These are phyloP conservation scores for Furcifer pardalis DNA, from an alignment of 2,797 vertebrate species.

Conservation along the genomic window DNA sequence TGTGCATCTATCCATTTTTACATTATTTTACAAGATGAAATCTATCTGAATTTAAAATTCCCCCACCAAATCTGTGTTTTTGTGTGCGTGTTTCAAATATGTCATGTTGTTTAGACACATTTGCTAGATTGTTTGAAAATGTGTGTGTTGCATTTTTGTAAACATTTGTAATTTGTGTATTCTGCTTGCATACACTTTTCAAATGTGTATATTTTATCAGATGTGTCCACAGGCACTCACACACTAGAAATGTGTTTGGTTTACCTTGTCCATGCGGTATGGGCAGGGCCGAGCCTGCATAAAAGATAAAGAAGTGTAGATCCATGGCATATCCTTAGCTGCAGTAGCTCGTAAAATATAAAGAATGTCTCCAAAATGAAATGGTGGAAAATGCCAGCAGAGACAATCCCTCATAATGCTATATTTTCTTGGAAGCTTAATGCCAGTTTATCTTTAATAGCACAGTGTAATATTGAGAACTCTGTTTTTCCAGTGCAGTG, in stretches of 20 bases:
- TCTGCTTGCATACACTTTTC: neutral
- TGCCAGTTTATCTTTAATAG: neutral
- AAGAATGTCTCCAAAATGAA: neutral
- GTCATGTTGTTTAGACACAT: too few species aligned
- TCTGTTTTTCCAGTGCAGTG: neutral
- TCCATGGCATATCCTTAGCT: neutral
- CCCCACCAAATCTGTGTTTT: too few species aligned
- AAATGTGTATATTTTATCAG: neutral
- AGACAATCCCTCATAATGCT: neutral
- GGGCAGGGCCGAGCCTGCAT: too few species aligned
- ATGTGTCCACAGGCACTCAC: neutral
- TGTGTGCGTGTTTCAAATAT: too few species aligned
- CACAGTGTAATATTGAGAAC: neutral
- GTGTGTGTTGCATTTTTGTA: neutral
- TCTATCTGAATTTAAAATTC: too few species aligned
- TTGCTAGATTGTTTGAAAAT: neutral
- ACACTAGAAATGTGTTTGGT: too few species aligned
- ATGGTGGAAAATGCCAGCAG: neutral
- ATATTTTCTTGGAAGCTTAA: neutral
- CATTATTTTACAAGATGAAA: too few species aligned
- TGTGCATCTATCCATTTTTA: too few species aligned
- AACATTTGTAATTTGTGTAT: neutral
- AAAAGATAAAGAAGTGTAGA: neutral
- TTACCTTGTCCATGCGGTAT: neutral
- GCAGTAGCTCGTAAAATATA: neutral